Evolutionary conservation across 2,113 vertebrate genomes (phyloP).

Genomic region (Poeciliopsis turrubarensis): DNA sequence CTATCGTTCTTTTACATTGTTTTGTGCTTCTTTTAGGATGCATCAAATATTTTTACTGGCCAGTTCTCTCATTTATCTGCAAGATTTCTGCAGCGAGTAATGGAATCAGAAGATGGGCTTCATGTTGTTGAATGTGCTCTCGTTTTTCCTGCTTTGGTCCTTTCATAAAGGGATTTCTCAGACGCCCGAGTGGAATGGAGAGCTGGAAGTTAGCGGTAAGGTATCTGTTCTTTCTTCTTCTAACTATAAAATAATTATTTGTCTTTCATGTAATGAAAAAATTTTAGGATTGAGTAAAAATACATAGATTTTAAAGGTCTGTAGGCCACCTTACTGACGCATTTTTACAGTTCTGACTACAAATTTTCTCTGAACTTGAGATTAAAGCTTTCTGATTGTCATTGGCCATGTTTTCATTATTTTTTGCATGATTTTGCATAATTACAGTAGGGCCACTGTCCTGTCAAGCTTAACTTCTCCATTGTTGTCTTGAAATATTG

Average conservation of each 20-base stretch:
- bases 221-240: background rate
- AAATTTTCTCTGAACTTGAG: too few relatives aligned
- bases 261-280: background rate
- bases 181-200: constrained; percentile 49
- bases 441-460: too few relatives aligned
- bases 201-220: constrained; percentile 75
- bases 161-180: constrained; percentile 51
- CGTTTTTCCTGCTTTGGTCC: constrained; percentile 52
- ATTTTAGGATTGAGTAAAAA: too few relatives aligned
- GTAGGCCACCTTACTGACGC: too few relatives aligned
- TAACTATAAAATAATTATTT: background rate
- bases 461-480: too few relatives aligned
- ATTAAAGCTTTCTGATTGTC: too few relatives aligned
- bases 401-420: too few relatives aligned
- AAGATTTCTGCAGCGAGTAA: constrained; percentile 7
- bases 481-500: too few relatives aligned
- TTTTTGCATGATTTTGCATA: too few relatives aligned
- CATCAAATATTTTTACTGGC: background rate
- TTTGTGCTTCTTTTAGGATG: background rate
- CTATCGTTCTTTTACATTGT: background rate
- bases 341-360: too few relatives aligned
- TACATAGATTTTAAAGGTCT: too few relatives aligned
- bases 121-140: constrained; percentile 32
- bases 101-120: constrained; percentile 25
- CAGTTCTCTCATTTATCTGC: constrained; percentile 1